Evolutionary conservation across 2,113 vertebrate species (phyloP).

Genomic region (Hippolais icterina): DNA sequence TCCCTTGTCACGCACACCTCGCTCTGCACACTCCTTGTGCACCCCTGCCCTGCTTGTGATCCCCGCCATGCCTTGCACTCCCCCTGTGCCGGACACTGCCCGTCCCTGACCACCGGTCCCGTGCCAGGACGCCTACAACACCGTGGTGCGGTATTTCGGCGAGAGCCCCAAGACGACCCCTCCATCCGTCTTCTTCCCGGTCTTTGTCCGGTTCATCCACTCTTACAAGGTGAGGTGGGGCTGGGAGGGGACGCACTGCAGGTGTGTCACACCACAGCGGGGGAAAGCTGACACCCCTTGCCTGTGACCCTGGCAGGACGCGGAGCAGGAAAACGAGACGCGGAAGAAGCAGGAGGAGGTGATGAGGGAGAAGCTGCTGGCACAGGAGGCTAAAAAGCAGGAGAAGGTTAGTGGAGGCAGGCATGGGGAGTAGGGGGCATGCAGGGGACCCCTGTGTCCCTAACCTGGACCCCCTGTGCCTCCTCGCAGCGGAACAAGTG

Average conservation of each 20-base stretch:
- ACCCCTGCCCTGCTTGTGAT: not conserved
- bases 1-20: not conserved
- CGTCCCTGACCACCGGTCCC: not conserved
- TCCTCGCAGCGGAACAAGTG: slow-evolving; percentile 85
- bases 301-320: slow-evolving; percentile 74
- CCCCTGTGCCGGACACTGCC: not conserved
- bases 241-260: accelerated
- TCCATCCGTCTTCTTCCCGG: slow-evolving; percentile 94
- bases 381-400: slow-evolving; percentile 93
- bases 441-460: not conserved
- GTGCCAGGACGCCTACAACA: slow-evolving; percentile 90
- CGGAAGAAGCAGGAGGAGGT: slow-evolving; percentile 94
- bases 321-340: slow-evolving; percentile 87
- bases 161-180: slow-evolving; percentile 95
- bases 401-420: slow-evolving; percentile 80
- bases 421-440: accelerated
- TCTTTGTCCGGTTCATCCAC: slow-evolving; percentile 94
- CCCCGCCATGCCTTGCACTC: accelerated
- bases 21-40: accelerated
- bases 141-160: slow-evolving; percentile 93
- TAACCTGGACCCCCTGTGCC: not conserved
- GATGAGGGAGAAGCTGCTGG: slow-evolving; percentile 91
- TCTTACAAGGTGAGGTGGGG: slow-evolving; percentile 88
- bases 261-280: accelerated
- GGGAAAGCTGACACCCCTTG: not conserved